Percentiles rank a stretch among this genome's conserved stretches.
Evolutionary conservation across 2,888 invertebrate genomes (phyloP).

Genomic region (Cosmia pyralina): DNA sequence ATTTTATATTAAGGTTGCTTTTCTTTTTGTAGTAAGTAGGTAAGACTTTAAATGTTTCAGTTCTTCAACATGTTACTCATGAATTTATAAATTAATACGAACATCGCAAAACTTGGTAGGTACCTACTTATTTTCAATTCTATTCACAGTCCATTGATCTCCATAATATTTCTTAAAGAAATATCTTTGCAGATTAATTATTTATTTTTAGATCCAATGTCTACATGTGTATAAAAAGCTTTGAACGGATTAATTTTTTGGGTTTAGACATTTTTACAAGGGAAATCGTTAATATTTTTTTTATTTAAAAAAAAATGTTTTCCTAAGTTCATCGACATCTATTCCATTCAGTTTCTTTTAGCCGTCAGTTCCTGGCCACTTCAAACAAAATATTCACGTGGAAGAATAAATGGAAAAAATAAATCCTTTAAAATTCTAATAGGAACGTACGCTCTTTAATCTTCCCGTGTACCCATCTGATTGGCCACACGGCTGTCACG

Average conservation of each 20-base stretch:
- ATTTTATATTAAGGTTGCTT: not conserved
- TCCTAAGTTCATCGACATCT: not conserved
- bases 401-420: conserved; percentile 62
- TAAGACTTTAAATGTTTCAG: not conserved
- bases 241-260: not conserved
- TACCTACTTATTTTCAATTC: conserved; percentile 4
- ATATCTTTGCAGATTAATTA: not conserved
- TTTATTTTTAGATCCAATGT: not conserved
- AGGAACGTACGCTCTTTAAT: conserved; percentile 82
- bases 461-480: conserved; percentile 83
- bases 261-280: not conserved
- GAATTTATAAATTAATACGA: not conserved
- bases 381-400: conserved; percentile 62
- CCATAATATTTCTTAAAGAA: not conserved
- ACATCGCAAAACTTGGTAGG: too few species aligned
- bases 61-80: not conserved
- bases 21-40: not conserved
- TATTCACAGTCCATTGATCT: not conserved
- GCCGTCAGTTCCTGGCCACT: conserved; percentile 45
- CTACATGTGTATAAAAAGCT: not conserved
- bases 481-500: conserved; percentile 87
- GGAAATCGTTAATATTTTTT: not conserved
- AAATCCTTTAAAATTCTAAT: conserved; percentile 83
- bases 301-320: not conserved
- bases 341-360: conserved; percentile 26